Conservation (phyloP, 2,888 invertebrate genomes). For the Caenorhabditis sp. region DNA sequence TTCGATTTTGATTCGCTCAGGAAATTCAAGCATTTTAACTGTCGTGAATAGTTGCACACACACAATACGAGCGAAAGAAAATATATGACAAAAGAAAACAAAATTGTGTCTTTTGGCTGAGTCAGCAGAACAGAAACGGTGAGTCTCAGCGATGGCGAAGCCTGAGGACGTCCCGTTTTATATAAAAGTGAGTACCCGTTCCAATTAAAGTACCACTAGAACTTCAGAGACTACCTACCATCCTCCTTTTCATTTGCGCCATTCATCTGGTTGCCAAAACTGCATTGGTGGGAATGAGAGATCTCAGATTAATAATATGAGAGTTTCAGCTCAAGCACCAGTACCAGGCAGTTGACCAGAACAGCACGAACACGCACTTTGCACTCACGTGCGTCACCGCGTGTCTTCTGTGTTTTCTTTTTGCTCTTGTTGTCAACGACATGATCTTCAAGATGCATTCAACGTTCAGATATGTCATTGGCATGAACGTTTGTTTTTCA, state of each 20-base stretch:
- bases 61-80: not conserved
- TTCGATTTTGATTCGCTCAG: too few relatives aligned
- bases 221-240: not conserved
- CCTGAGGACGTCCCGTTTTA: constrained; percentile 4
- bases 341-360: not conserved
- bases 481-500: constrained; percentile 15
- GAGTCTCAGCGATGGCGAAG: constrained; percentile 6
- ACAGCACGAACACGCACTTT: constrained; percentile 43
- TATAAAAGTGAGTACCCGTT: not conserved
- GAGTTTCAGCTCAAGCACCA: constrained; percentile 28
- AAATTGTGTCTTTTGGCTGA: not conserved
- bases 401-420: constrained; percentile 2
- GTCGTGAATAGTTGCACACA: constrained; percentile 1
- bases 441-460: not conserved
- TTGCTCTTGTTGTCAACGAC: constrained; percentile 11
- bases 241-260: not conserved
- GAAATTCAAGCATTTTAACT: too few relatives aligned
- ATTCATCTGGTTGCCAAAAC: not conserved
- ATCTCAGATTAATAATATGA: not conserved
- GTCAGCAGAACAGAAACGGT: constrained; percentile 13
- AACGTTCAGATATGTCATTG: constrained; percentile 39
- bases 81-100: constrained; percentile 17
- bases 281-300: not conserved
- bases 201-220: not conserved
- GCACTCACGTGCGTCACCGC: constrained; percentile 15